A percentile compares a stretch with the other conserved stretches of the same genome.
Conservation (phyloP, 2,888 invertebrate species). For the Euplagia quadripunctaria region DNA sequence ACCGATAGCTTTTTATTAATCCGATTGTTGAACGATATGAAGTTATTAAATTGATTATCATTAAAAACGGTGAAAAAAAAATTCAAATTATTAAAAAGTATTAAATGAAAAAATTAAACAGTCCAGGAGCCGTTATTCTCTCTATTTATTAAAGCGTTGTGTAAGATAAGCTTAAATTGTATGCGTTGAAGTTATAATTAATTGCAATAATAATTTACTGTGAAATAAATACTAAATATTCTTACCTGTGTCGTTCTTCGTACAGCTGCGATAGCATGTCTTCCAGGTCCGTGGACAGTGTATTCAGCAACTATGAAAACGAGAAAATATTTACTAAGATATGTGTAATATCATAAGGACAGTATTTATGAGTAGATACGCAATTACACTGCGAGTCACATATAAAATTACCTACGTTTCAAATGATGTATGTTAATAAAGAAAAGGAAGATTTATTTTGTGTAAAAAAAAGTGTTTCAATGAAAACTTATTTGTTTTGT, state of each 20-base stretch:
- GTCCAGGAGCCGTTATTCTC: too few species aligned
- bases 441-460: too few species aligned
- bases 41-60: not conserved
- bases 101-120: too few species aligned
- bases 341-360: too few species aligned
- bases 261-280: slow-evolving; percentile 95
- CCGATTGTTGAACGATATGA: not conserved
- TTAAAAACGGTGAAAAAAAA: too few species aligned
- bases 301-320: slow-evolving; percentile 91
- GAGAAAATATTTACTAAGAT: slow-evolving; percentile 23
- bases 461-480: too few species aligned
- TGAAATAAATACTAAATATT: not conserved
- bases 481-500: too few species aligned
- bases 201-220: not conserved
- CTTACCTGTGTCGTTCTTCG: slow-evolving; percentile 86
- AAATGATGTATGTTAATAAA: too few species aligned
- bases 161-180: not conserved
- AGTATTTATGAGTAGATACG: too few species aligned
- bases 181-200: not conserved
- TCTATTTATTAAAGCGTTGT: not conserved
- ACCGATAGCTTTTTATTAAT: not conserved
- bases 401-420: too few species aligned
- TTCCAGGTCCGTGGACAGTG: slow-evolving; percentile 94
- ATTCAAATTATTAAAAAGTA: too few species aligned
- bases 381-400: too few species aligned